Conservation (phyloP, 2,797 vertebrate genomes). For the Macroramphosus scolopax region DNA sequence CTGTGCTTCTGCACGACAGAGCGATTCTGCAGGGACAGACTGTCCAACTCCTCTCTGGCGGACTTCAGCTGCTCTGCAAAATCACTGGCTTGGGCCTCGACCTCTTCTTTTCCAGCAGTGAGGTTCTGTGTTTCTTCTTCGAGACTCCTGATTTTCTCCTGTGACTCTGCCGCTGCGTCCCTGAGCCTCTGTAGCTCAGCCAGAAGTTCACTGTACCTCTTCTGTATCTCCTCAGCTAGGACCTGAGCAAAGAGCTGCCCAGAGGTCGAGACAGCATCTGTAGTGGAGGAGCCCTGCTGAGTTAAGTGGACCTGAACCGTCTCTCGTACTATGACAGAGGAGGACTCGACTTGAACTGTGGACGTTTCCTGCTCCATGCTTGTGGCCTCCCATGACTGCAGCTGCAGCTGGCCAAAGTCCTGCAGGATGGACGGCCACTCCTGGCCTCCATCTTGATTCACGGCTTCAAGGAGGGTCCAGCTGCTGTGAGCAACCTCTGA, state of each 20-base stretch:
- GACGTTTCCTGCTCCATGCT: constrained; percentile 71
- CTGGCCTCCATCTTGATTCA: constrained; percentile 78
- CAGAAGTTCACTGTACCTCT: constrained; percentile 76
- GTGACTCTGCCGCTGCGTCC: constrained; percentile 74
- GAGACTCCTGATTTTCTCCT: constrained; percentile 71
- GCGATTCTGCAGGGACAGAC: constrained; percentile 69
- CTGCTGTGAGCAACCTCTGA: constrained; percentile 83
- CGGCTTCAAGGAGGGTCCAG: constrained; percentile 82
- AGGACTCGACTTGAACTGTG: constrained; percentile 67
- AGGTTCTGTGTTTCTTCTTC: constrained; percentile 65
- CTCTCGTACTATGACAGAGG: constrained; percentile 73
- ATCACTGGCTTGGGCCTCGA: constrained; percentile 64
- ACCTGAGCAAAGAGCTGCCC: constrained; percentile 73
- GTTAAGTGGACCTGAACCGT: constrained; percentile 67
- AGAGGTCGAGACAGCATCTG: constrained; percentile 18
- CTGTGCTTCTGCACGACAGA: constrained; percentile 70
- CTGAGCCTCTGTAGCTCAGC: constrained; percentile 79
- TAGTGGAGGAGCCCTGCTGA: constrained; percentile 50
- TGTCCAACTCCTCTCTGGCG: constrained; percentile 68
- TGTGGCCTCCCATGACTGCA: constrained; percentile 78
- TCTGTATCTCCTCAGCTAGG: constrained; percentile 81
- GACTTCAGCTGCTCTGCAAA: constrained; percentile 72
- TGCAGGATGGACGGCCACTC: constrained; percentile 76
- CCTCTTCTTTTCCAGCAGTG: constrained; percentile 73
- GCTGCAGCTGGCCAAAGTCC: constrained; percentile 68